Evolutionary conservation across 2,888 invertebrate genomes (phyloP).

Genomic region (Dicyrtomina minuta): DNA sequence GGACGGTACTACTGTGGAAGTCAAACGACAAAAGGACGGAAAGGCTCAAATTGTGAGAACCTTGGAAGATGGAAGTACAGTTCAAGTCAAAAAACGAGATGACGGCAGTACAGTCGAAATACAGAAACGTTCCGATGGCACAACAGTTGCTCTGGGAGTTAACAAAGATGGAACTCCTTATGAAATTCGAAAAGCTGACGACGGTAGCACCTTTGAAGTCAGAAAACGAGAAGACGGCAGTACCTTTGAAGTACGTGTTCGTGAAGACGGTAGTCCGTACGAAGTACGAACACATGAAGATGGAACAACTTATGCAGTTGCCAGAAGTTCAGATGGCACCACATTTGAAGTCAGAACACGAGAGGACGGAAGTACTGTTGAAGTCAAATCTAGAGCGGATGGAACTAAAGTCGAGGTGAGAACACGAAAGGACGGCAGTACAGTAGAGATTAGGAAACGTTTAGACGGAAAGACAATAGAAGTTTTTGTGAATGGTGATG

Average conservation of each 20-base stretch:
- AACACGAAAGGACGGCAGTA: neutral
- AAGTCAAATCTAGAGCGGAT: neutral
- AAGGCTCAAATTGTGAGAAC: slow-evolving; percentile 11
- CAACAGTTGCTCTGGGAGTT: neutral
- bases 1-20: slow-evolving; percentile 13
- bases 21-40: slow-evolving; percentile 2
- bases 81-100: slow-evolving; percentile 15
- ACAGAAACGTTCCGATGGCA: slow-evolving; percentile 15
- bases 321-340: neutral
- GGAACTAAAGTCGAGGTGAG: neutral
- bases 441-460: neutral
- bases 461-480: neutral
- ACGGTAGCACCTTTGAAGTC: neutral
- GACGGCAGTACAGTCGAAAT: slow-evolving; percentile 14
- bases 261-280: slow-evolving; percentile 17
- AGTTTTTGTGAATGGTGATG: neutral
- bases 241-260: slow-evolving; percentile 11
- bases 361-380: slow-evolving; percentile 7
- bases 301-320: slow-evolving; percentile 20
- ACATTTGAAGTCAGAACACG: slow-evolving; percentile 7
- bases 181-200: slow-evolving; percentile 2
- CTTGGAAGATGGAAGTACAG: slow-evolving; percentile 11
- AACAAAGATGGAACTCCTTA: slow-evolving; percentile 7
- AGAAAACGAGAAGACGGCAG: slow-evolving; percentile 8
- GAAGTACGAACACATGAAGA: slow-evolving; percentile 9